A percentile compares a stretch with the other conserved stretches of the same genome.
Conservation (phyloP, 2,797 vertebrate species). For the Periparus ater region DNA sequence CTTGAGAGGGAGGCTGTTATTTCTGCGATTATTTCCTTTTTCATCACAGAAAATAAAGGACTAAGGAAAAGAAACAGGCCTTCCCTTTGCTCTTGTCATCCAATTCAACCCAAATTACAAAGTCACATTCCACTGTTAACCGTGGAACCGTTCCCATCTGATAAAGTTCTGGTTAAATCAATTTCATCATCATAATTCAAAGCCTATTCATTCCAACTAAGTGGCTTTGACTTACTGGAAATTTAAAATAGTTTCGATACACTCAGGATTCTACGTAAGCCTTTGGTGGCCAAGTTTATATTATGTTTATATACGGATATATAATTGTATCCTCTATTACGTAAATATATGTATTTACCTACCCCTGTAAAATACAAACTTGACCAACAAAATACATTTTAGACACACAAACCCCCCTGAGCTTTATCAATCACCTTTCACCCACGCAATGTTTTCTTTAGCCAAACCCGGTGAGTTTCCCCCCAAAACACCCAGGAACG, state of each 20-base stretch:
- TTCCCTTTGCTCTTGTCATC: background rate
- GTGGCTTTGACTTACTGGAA: background rate
- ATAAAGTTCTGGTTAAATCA: background rate
- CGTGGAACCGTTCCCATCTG: background rate
- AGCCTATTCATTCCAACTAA: background rate
- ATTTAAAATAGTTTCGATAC: background rate
- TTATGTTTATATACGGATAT: fast-evolving
- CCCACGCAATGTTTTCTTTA: background rate
- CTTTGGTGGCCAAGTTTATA: background rate
- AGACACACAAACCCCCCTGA: background rate
- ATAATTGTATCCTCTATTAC: background rate
- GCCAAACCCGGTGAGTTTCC: background rate
- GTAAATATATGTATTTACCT: background rate
- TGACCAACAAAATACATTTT: background rate
- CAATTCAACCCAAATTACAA: background rate
- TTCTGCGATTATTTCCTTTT: background rate
- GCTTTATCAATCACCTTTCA: background rate
- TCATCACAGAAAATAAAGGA: background rate
- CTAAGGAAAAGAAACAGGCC: background rate
- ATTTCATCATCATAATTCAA: background rate
- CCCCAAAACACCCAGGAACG: background rate
- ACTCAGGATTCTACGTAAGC: background rate
- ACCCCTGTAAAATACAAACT: background rate
- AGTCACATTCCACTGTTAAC: background rate
- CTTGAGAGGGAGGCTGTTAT: background rate